Base-by-base conservation (phyloP, 2,888 invertebrate genomes). In the Thecophora atra region DNA sequence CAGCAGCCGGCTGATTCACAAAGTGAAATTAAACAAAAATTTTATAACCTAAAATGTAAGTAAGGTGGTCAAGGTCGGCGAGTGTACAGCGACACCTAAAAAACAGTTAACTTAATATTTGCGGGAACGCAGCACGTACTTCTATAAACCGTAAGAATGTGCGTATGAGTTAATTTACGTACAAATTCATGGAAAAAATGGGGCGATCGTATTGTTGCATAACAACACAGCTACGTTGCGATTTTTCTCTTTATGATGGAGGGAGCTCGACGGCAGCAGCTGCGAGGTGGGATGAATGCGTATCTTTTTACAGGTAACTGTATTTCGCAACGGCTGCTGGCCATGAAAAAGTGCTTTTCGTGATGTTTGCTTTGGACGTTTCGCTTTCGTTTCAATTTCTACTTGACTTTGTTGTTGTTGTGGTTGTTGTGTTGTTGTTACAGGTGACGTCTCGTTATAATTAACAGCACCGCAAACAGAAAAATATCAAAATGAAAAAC, bases 51-150 rank as follows among this genome's bases (percentile, higher is more conserved):
- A n/a, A 15, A n/a, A 58, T 56, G 44, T 58, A 58, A 68, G 58
- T 42, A 15, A 68, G 19, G 42, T 58, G 68, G 68, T 58, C 68
- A 68, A 68, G 68, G 68, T 58, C 54, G 54, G 8, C 68, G 68
- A 44, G 17, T 65, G 4, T 11, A 17, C 65, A 24, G 44, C 65
- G 47, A 52, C 65, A 11, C 58, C 42, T 26, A 42, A 26, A 42
- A n/a, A 30, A 42, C 42, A 17, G 56, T 51, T 28, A 67, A 24
- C 67, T 21, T 30, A 54, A 37, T 26, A 44, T 51, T 65, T 26
- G 6, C 19, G 13, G 15, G 13, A 0, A 24, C 17, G 44, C 54
- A 17, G 17, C 7, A n/a, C 47, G 47, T 37, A 37, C 37, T 37
- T 37, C 37, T 37, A 37, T 2, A 37, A 8, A 37, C 37, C 1